Percentiles rank a stretch among this genome's conserved stretches.
These are phyloP conservation scores for Agonopterix arenella DNA, from an alignment of 2,888 invertebrate genomes.

Conservation along the genomic window DNA sequence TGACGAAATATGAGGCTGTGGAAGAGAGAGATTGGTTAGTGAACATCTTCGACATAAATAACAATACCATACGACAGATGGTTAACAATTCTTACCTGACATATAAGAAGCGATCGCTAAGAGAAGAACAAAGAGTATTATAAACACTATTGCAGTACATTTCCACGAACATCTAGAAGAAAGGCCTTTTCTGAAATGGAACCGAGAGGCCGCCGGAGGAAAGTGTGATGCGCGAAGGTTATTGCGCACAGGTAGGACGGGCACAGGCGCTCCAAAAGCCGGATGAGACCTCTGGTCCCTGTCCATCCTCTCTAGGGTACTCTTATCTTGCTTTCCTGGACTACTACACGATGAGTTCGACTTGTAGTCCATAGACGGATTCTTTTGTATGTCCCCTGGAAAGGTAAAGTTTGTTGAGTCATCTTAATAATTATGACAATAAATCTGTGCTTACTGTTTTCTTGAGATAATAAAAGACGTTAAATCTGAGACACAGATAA, in stretches of 20 bases:
- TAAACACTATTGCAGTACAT: conserved; percentile 92
- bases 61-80: not conserved
- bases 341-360: conserved; percentile 92
- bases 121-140: conserved; percentile 88
- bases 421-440: not conserved
- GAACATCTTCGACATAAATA: not conserved
- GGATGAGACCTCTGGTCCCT: conserved; percentile 80
- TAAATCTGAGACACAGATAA: too few relatives aligned
- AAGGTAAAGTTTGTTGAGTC: conserved; percentile 16
- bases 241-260: conserved; percentile 85
- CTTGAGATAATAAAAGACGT: too few relatives aligned
- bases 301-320: conserved; percentile 70
- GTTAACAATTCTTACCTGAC: conserved; percentile 79
- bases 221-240: conserved; percentile 85
- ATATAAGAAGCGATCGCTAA: conserved; percentile 91
- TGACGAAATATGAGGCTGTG: conserved; percentile 87
- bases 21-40: conserved; percentile 17
- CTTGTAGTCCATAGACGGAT: conserved; percentile 92
- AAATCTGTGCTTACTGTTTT: too few relatives aligned
- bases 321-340: conserved; percentile 80
- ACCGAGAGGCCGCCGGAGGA: conserved; percentile 82
- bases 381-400: conserved; percentile 91
- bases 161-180: conserved; percentile 94
- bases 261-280: conserved; percentile 81
- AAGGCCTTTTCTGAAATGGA: conserved; percentile 92